phyloP scores from a whole-genome alignment of 30 jellyfish, hydroid and myxozoan species.

The Clytia hemisphaerica region DNA sequence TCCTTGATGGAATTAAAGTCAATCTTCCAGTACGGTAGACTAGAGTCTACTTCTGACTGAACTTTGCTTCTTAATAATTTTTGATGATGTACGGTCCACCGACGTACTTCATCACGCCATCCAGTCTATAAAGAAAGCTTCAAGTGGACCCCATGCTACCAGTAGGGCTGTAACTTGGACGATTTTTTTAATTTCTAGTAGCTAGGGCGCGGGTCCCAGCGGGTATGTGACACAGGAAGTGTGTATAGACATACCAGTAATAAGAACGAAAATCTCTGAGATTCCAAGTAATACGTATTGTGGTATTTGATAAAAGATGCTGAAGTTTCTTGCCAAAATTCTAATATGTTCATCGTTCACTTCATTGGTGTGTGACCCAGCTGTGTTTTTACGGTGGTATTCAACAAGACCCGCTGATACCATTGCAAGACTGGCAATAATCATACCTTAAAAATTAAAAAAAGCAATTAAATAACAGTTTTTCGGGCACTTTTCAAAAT shows the following conservation, averaged over 20 bases:
- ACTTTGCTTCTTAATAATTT: too few relatives aligned
- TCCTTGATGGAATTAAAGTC: too few relatives aligned
- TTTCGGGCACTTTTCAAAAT: too few relatives aligned
- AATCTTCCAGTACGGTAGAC: too few relatives aligned
- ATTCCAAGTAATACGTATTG: conserved; percentile 73
- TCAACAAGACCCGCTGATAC: conserved; percentile 74
- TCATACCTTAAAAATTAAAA: conserved; percentile 76
- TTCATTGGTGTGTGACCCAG: background rate
- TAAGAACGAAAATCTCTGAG: conserved; percentile 75
- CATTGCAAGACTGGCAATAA: conserved; percentile 69
- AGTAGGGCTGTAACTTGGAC: background rate
- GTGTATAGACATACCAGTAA: conserved; percentile 82
- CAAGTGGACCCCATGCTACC: too few relatives aligned
- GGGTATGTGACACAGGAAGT: background rate
- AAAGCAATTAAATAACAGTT: too few relatives aligned
- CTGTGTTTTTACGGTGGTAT: background rate
- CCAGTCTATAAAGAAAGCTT: too few relatives aligned
- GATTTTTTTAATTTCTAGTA: too few relatives aligned
- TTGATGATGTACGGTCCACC: too few relatives aligned
- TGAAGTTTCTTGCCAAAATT: conserved; percentile 36
- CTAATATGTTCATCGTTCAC: conserved; percentile 1
- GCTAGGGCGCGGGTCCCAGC: too few relatives aligned
- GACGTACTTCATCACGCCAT: too few relatives aligned
- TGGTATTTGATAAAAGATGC: conserved; percentile 64
- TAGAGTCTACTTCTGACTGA: too few relatives aligned